Conservation (phyloP, 2,113 vertebrate species). For the Platysternon megacephalum region DNA sequence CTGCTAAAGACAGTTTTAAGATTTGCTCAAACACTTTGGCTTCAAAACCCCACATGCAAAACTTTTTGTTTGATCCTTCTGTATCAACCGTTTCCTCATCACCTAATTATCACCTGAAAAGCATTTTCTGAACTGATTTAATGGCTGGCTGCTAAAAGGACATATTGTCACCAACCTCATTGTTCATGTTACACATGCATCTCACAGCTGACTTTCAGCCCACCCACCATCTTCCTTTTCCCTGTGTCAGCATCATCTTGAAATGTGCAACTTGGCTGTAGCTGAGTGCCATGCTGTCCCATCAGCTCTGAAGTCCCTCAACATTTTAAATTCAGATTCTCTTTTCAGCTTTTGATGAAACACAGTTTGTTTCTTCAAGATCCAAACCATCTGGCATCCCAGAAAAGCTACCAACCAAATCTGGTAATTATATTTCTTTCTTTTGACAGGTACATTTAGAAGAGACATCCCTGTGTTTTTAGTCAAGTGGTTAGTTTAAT, state of each 20-base stretch:
- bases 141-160: neutral
- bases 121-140: neutral
- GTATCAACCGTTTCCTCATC: neutral
- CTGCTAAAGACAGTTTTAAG: neutral
- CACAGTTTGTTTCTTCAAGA: slow-evolving; percentile 68
- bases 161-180: neutral
- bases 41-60: neutral
- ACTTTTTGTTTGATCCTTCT: neutral
- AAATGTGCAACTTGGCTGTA: neutral
- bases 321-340: slow-evolving; percentile 50
- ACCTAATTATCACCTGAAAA: neutral
- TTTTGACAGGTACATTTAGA: slow-evolving; percentile 8
- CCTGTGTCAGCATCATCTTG: neutral
- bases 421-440: slow-evolving; percentile 57
- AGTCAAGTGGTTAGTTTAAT: neutral
- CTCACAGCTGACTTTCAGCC: neutral
- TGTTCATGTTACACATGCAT: neutral
- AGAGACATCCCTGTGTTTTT: neutral
- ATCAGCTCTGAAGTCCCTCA: neutral
- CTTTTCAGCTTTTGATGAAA: slow-evolving; percentile 76
- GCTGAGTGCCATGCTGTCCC: neutral
- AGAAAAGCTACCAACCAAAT: slow-evolving; percentile 56
- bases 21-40: slow-evolving; percentile 2
- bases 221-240: neutral
- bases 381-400: slow-evolving; percentile 47